Evolutionary conservation across 2,888 invertebrate species (phyloP).

Genomic region (Aquatica leii): DNA sequence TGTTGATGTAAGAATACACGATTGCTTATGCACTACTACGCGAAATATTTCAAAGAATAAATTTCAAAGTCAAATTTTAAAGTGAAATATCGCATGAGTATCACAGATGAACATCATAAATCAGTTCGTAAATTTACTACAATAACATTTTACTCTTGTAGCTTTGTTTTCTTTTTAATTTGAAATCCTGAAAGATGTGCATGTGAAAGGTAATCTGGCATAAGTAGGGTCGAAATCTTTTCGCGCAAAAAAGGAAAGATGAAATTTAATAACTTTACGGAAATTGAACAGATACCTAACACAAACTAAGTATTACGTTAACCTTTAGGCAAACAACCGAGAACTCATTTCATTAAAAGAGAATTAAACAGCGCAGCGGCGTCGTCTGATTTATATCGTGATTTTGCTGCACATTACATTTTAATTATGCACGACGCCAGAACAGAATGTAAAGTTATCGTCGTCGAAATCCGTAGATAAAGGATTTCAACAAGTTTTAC

Average conservation of each 20-base stretch:
- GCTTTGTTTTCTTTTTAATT: too few relatives aligned
- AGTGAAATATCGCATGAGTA: slow-evolving; percentile 17
- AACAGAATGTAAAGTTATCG: slow-evolving; percentile 28
- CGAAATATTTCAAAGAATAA: slow-evolving; percentile 30
- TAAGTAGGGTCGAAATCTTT: too few relatives aligned
- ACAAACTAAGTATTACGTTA: too few relatives aligned
- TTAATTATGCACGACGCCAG: slow-evolving; percentile 25
- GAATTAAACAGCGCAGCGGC: slow-evolving; percentile 32
- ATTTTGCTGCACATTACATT: slow-evolving; percentile 30
- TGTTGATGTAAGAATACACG: slow-evolving; percentile 17
- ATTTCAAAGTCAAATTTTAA: slow-evolving; percentile 38
- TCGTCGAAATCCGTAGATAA: slow-evolving; percentile 13
- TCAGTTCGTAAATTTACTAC: slow-evolving; percentile 10
- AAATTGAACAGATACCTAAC: too few relatives aligned
- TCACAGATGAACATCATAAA: slow-evolving; percentile 20
- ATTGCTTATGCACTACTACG: slow-evolving; percentile 14
- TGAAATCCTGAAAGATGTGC: too few relatives aligned
- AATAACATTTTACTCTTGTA: too few relatives aligned
- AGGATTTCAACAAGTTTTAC: slow-evolving; percentile 18
- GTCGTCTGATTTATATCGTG: slow-evolving; percentile 31
- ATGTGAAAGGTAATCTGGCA: too few relatives aligned
- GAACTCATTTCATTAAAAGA: slow-evolving; percentile 38
- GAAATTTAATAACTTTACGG: too few relatives aligned
- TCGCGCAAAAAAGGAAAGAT: too few relatives aligned
- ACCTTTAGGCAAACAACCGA: slow-evolving; percentile 17